These are phyloP conservation scores for Hoplias malabaricus DNA, from an alignment of 2,113 vertebrate species.

Conservation along the genomic window DNA sequence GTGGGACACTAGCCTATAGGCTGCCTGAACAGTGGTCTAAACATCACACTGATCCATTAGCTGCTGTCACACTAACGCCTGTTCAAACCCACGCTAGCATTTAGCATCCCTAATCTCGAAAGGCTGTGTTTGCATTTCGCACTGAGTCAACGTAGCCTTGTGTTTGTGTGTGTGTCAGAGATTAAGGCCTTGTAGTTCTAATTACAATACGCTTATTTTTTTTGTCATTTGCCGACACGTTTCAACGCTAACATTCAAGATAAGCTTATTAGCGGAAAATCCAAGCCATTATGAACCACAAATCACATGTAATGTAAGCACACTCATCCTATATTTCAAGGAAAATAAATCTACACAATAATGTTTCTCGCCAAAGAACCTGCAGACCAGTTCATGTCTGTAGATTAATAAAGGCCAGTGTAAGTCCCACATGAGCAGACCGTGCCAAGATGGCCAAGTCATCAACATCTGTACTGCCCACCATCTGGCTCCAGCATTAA, in stretches of 20 bases:
- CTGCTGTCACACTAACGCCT: constrained; percentile 12
- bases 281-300: neutral
- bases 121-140: constrained; percentile 2
- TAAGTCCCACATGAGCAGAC: neutral
- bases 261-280: neutral
- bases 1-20: constrained; percentile 19
- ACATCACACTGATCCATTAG: constrained; percentile 39
- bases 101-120: constrained; percentile 3
- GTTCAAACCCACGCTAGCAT: constrained; percentile 28
- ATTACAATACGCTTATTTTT: neutral
- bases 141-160: constrained; percentile 21
- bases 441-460: neutral
- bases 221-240: neutral
- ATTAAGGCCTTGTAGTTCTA: constrained; percentile 3
- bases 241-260: neutral
- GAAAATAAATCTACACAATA: neutral
- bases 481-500: constrained; percentile 22
- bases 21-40: neutral
- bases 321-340: neutral
- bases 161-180: constrained; percentile 12
- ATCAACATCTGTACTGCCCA: constrained; percentile 5
- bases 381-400: neutral
- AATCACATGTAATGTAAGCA: neutral
- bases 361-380: neutral
- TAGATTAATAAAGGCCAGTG: neutral